phyloP scores from a whole-genome alignment of 2,797 vertebrate species.

The Helarctos malayanus region DNA sequence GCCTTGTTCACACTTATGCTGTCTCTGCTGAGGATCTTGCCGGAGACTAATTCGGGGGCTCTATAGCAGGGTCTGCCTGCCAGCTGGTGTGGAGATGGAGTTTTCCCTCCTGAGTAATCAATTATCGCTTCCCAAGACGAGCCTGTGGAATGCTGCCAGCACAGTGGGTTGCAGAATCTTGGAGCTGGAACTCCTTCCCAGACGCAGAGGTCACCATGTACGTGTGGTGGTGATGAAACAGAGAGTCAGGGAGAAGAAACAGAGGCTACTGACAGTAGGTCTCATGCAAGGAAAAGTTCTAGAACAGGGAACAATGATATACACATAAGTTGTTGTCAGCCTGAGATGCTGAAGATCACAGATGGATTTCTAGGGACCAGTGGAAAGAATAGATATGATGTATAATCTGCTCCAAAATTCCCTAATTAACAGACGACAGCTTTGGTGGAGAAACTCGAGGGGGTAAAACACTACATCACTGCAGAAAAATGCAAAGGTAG shows the following conservation, averaged over 20 bases:
- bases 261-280: neutral
- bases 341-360: neutral
- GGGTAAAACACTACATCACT: neutral
- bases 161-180: conserved; percentile 77
- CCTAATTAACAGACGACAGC: neutral
- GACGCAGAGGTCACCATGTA: conserved; percentile 63
- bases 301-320: neutral
- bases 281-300: neutral
- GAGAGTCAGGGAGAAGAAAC: neutral
- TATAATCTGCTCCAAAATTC: neutral
- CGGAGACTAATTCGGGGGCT: conserved; percentile 50
- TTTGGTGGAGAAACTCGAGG: neutral
- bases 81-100: conserved; percentile 81
- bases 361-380: neutral
- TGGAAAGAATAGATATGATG: neutral
- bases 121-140: conserved; percentile 79
- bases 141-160: conserved; percentile 72
- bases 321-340: neutral
- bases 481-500: neutral
- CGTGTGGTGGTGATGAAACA: neutral
- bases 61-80: conserved; percentile 69
- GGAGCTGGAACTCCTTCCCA: conserved; percentile 73
- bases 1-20: neutral
- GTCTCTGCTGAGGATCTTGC: conserved; percentile 16
- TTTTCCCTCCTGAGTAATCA: conserved; percentile 82